Evolutionary conservation across 2,113 vertebrate species (phyloP).

Genomic region (Alligator mississippiensis): DNA sequence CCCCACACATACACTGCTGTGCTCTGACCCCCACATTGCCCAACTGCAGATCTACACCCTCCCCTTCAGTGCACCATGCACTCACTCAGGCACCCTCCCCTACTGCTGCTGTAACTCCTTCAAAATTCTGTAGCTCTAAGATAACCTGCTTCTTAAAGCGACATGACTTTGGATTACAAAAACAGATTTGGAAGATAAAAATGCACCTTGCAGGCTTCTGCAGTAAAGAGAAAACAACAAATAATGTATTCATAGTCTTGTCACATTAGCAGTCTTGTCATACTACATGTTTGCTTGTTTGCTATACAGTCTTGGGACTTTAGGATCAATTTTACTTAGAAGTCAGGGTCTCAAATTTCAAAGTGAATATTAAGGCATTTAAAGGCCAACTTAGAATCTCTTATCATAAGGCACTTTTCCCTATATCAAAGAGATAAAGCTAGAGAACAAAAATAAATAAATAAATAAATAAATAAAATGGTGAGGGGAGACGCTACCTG

Average conservation of each 20-base stretch:
- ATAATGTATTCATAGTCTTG: neutral
- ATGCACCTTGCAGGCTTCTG: neutral
- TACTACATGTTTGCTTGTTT: neutral
- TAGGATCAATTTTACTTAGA: neutral
- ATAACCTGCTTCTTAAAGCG: neutral
- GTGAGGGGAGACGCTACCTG: neutral
- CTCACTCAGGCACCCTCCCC: no score
- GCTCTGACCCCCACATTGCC: no score
- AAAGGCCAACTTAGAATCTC: neutral
- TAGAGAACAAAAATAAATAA: neutral
- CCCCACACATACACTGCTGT: no score
- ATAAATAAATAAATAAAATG: no score
- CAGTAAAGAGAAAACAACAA: neutral
- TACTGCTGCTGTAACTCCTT: neutral
- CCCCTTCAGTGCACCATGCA: no score
- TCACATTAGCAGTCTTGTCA: neutral
- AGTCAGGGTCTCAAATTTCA: neutral
- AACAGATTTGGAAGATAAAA: constrained; percentile 6
- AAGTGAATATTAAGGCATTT: neutral
- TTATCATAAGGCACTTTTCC: neutral
- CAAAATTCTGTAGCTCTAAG: neutral
- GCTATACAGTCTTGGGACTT: neutral
- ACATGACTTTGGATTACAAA: neutral
- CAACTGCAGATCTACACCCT: no score
- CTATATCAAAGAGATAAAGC: neutral